Evolutionary conservation across 2,113 vertebrate species (phyloP), one percentile per base, ranked within the genome.

Genomic region (Climacteris rufus): DNA sequence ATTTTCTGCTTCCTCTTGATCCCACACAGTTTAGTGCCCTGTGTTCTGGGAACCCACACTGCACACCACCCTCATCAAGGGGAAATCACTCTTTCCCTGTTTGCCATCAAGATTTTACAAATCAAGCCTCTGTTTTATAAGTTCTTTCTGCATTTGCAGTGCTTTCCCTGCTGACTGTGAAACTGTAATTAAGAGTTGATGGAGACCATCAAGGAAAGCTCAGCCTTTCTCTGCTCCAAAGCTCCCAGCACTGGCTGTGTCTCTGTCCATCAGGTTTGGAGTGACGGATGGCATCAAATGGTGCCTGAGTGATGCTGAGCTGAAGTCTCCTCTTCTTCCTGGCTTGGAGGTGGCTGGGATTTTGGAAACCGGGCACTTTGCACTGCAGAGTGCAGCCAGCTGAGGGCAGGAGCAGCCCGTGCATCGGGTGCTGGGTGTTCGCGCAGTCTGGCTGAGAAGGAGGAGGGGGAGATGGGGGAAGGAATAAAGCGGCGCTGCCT

Each of bases 351-450:
- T 10, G 6, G 1, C 24, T 7, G 66, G 6, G 27, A 24, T 78
- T 87, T 74, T 61, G 50, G 50, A 10, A 40, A 14, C 3, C 0
- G 30, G 21, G 47, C 17, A 0, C 27, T 79, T 14, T 44, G 94
- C 89, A 59, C 27, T 94, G 65, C 57, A 5, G 8, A 2, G 18
- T 18, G 15, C 93, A 40, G 68, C 98, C 98, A 97, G 94, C 42
- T 95, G 98, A 95, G 96, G 97, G 96, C 95, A 96, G 96, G 90
- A 94, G 94, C 96, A 95, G 84, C 80, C 82, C 64, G 28, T 53
- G 84, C 47, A 61, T 69, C 15, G 1, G 45, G 4, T 4, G 52
- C 71, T 35, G 83, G 37, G 25, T 37, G 21, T 11, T 18, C 18
- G 1, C 7, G 2, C 11, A 6, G 50, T 4, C 14, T 4, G 40